These are phyloP conservation scores for Palythoa heliodiscus DNA, from an alignment of 92 coral and sea anemone species.

Conservation along the genomic window DNA sequence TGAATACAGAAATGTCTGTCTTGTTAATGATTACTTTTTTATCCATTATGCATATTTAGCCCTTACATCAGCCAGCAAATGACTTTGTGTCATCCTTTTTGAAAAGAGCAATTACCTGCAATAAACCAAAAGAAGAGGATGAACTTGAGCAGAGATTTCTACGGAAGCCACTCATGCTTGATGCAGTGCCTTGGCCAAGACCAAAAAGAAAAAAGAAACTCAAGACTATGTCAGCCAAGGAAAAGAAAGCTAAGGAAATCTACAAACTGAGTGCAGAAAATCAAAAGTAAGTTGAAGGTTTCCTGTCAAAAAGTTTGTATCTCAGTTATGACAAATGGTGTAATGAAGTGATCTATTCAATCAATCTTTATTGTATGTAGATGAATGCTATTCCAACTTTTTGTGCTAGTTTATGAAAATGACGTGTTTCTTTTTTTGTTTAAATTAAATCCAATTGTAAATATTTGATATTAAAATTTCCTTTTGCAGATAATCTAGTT, in stretches of 20 bases:
- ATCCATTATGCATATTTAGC: constrained; percentile 35
- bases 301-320: background rate
- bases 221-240: constrained; percentile 81
- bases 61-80: constrained; percentile 75
- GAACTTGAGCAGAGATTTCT: constrained; percentile 48
- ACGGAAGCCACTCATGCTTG: constrained; percentile 79
- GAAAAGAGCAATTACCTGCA: constrained; percentile 55
- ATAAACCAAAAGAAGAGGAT: constrained; percentile 28
- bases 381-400: too few relatives aligned
- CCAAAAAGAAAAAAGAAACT: constrained; percentile 58
- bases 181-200: constrained; percentile 45
- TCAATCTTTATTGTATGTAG: too few relatives aligned
- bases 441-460: too few relatives aligned
- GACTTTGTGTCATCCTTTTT: constrained; percentile 75
- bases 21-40: too few relatives aligned
- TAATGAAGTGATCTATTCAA: too few relatives aligned
- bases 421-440: too few relatives aligned
- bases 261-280: constrained; percentile 75
- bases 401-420: too few relatives aligned
- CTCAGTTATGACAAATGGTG: background rate
- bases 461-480: too few relatives aligned
- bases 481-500: too few relatives aligned
- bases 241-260: constrained; percentile 69
- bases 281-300: constrained; percentile 63
- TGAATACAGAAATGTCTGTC: too few relatives aligned